Evolutionary conservation across 2,113 vertebrate species (phyloP), one percentile per base, ranked within the genome.

Genomic region (Dasyprocta punctata): DNA sequence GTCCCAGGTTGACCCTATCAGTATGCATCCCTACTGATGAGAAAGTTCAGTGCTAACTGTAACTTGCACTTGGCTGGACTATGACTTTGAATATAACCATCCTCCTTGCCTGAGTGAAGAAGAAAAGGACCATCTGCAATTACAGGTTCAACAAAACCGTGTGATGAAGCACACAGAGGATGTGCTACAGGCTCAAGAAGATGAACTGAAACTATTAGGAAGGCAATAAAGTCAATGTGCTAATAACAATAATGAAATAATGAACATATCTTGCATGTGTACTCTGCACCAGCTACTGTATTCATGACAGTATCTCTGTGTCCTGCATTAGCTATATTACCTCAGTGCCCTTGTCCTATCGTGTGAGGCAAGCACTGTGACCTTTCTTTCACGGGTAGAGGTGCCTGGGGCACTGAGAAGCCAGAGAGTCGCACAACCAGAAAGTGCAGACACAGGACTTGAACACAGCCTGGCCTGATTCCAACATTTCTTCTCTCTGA

Each of bases 31-130:
- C 89, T 26, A 19, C 58, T 52, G 24, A 73, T 89, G 67, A 89
- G 91, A n/a, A 77, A 41, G 86, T 90, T 36, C 58, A 20, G 69
- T 14, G 49, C 78, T 30, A 17, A 75, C 56, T 58, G 56, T 58
- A 58, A 58, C 91, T 17, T 61, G 47, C 89, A 54, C 87, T 90
- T 95, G 95, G 78, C 44, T 84, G 65, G 80, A 49, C 85, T 83
- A 14, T 38, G 47, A 36, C 75, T 94, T 96, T 94, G 52, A 93
- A 86, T 52, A 54, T 61, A 71, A 58, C 73, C 83, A 4, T 94
- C 71, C 44, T 92, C 52, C 56, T 84, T 10, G 67, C 94, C 75
- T 82, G 94, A 93, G 88, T 95, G 93, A 84, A 95, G 86, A 97
- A 86, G 20, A 94, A 93, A 91, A 80, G 90, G 90, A 77, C 26